A percentile compares a stretch with the other conserved stretches of the same genome.
Evolutionary conservation across 2,888 invertebrate genomes (phyloP).

Genomic region (Anthophora plumipes): DNA sequence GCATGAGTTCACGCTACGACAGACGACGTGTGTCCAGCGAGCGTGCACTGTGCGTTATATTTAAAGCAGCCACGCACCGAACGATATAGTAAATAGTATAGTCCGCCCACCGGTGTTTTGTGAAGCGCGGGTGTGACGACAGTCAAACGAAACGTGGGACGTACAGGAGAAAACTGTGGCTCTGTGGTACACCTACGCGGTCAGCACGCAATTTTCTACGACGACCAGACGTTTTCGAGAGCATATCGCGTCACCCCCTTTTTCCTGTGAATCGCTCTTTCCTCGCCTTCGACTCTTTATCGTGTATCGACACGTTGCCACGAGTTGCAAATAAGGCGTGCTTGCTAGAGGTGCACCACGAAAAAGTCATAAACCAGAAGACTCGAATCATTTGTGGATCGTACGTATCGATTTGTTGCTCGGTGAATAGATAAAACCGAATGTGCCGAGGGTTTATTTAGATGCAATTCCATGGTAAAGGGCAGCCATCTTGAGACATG

Average conservation of each 20-base stretch:
- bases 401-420: neutral
- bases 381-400: neutral
- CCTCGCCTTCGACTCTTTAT: slow-evolving; percentile 28
- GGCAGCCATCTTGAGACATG: neutral
- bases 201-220: slow-evolving; percentile 45
- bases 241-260: slow-evolving; percentile 28
- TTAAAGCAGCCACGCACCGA: slow-evolving; percentile 15
- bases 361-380: slow-evolving; percentile 24
- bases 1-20: slow-evolving; percentile 24
- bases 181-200: slow-evolving; percentile 54
- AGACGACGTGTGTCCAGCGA: neutral
- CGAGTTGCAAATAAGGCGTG: slow-evolving; percentile 46
- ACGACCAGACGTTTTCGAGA: slow-evolving; percentile 36
- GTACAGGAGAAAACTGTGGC: slow-evolving; percentile 58
- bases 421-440: slow-evolving; percentile 24
- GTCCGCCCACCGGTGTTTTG: slow-evolving; percentile 44
- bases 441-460: neutral
- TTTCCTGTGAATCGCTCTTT: slow-evolving; percentile 7
- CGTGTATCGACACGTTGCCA: slow-evolving; percentile 26
- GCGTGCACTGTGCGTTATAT: slow-evolving; percentile 19
- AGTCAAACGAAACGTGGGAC: slow-evolving; percentile 60
- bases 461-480: neutral
- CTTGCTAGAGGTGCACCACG: neutral
- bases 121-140: slow-evolving; percentile 66
- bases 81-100: slow-evolving; percentile 40